Evolutionary conservation across 37 sponge, comb jelly and placozoan genomes (phyloP).

Genomic region (Halisarca cf. caerulea): DNA sequence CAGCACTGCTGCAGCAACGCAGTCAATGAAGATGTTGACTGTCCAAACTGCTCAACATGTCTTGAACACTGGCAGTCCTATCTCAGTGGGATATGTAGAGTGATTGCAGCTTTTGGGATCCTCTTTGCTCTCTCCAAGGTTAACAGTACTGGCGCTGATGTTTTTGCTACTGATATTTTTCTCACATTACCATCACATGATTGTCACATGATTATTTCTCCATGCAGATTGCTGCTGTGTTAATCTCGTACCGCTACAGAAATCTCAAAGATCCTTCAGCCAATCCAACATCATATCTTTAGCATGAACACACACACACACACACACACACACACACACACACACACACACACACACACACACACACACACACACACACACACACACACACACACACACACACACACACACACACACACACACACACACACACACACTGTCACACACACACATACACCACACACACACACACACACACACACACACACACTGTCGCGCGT

Average conservation of each 20-base stretch:
- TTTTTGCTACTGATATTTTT: background rate
- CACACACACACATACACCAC: too few species aligned
- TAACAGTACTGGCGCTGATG: too few species aligned
- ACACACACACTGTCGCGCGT: too few species aligned
- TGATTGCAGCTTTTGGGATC: slow-evolving; percentile 1
- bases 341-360: too few species aligned
- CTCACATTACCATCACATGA: background rate
- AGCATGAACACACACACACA: too few species aligned
- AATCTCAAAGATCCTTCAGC: slow-evolving; percentile 82
- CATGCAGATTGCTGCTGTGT: slow-evolving; percentile 66
- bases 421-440: too few species aligned
- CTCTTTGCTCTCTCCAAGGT: slow-evolving; percentile 7
- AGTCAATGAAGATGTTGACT: background rate
- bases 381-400: too few species aligned
- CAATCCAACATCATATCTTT: slow-evolving; percentile 65
- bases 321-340: too few species aligned
- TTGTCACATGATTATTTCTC: background rate
- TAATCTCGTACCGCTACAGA: slow-evolving; percentile 71
- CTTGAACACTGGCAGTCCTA: background rate
- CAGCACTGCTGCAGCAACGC: slow-evolving; percentile 8
- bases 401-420: too few species aligned
- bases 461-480: too few species aligned
- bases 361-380: too few species aligned
- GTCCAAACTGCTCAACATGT: background rate
- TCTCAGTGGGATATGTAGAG: background rate